Evolutionary conservation across 1,140 invertebrate species (phyloP), one percentile per base, ranked within the genome.

Genomic region (Saxidomus purpurata): DNA sequence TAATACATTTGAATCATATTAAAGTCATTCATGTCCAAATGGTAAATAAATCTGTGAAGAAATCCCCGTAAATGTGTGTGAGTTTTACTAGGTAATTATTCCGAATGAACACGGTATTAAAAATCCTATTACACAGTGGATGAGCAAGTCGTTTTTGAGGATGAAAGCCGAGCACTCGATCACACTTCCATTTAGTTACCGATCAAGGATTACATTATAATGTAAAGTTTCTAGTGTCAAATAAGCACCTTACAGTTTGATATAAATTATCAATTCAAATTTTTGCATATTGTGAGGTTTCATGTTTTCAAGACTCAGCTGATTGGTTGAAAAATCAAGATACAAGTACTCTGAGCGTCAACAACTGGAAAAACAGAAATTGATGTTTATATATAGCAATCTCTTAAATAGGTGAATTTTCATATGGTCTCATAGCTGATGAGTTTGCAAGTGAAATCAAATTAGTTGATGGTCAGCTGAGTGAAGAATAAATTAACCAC

Each of bases 91-190:
- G 25, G 25, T 63, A 28, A n/a, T 63, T 63, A 63, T 63, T 63
- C n/a, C 11, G 59, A 63, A 63, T 63, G 8, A 28, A 15, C n/a
- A n/a, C 22, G 43, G 4, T 17, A 0, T 34, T 67, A 25, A 81
- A 31, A 81, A 82, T 82, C 80, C 11, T 67, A 82, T 82, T 47
- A 82, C 59, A 61, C 80, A 82, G 31, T 82, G 80, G n/a, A 61
- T 82, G 52, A 61, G 19, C 80, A 67, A 31, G 55, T 28, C 22
- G 52, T 4, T 3, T 67, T 36, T 31, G 28, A 67, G 19, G 61
- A 67, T 67, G 61, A 67, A 67, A 67, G 34, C 25, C 25, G 31
- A 67, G 67, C 0, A 38, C 67, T 38, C 3, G 67, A 19, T 71
- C 34, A 36, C 34, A 71, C 67, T 71, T 71, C 36, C 67, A 28